Evolutionary conservation across 2,113 vertebrate species (phyloP).

Genomic region (Pterocles gutturalis): DNA sequence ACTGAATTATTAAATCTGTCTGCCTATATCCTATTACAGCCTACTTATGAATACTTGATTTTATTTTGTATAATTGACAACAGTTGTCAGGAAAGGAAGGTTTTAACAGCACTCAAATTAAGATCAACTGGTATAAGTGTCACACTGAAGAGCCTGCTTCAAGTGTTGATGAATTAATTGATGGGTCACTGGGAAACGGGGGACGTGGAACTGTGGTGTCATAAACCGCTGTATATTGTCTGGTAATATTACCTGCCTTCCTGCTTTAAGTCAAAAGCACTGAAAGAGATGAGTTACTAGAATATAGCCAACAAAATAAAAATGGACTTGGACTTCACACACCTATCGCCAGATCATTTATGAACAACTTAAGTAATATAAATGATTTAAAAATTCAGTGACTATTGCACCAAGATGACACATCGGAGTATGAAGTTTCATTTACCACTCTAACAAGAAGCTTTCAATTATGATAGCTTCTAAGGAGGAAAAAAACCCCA

Average conservation of each 20-base stretch:
- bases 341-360: slow-evolving; percentile 48
- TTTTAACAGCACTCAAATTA: slow-evolving; percentile 82
- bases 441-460: slow-evolving; percentile 21
- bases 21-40: slow-evolving; percentile 88
- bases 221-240: slow-evolving; percentile 56
- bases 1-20: slow-evolving; percentile 96
- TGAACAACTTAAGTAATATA: slow-evolving; percentile 57
- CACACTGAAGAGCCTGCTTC: slow-evolving; percentile 72
- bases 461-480: slow-evolving; percentile 23
- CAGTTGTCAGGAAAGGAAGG: slow-evolving; percentile 84
- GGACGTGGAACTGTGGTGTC: slow-evolving; percentile 66
- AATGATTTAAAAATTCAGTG: too few relatives aligned
- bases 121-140: slow-evolving; percentile 77
- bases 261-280: background rate
- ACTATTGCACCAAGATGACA: background rate
- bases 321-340: slow-evolving; percentile 16
- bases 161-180: slow-evolving; percentile 73
- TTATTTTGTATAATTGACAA: slow-evolving; percentile 95
- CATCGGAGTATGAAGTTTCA: slow-evolving; percentile 7
- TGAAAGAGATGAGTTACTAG: slow-evolving; percentile 27
- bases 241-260: slow-evolving; percentile 52
- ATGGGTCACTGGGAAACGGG: slow-evolving; percentile 56
- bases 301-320: slow-evolving; percentile 38
- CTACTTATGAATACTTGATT: slow-evolving; percentile 97
- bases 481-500: background rate